phyloP scores from a whole-genome alignment of 1,140 invertebrate genomes.

The Octopus sinensis region DNA sequence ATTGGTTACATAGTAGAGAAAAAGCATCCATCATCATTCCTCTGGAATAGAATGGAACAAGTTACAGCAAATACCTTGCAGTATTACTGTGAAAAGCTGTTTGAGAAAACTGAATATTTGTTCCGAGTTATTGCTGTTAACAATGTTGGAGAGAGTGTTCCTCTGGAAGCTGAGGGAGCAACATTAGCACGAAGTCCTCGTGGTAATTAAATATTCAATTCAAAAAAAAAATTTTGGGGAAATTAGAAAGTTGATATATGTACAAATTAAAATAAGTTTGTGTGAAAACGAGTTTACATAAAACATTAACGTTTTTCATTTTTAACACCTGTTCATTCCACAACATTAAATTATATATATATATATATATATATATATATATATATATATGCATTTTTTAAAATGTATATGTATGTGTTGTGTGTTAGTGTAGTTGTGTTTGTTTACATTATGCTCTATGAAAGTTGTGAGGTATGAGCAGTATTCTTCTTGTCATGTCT shows the following conservation, averaged over 20 bases:
- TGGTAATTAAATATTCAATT: constrained; percentile 58
- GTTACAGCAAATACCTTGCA: constrained; percentile 58
- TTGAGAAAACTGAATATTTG: constrained; percentile 67
- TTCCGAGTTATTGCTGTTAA: constrained; percentile 93
- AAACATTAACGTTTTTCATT: too few species aligned
- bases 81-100: constrained; percentile 31
- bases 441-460: too few species aligned
- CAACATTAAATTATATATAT: too few species aligned
- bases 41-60: constrained; percentile 38
- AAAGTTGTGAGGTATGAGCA: too few species aligned
- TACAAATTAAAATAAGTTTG: too few species aligned
- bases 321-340: too few species aligned
- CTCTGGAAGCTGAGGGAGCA: constrained; percentile 80
- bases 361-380: too few species aligned
- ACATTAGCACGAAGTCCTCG: constrained; percentile 93
- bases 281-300: too few species aligned
- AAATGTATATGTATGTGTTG: too few species aligned
- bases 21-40: constrained; percentile 63
- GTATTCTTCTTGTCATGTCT: too few species aligned
- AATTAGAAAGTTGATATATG: neutral
- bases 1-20: constrained; percentile 91
- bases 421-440: too few species aligned
- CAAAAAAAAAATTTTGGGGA: neutral
- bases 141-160: constrained; percentile 77
- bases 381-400: too few species aligned